Evolutionary conservation across 2,113 vertebrate genomes (phyloP).

Genomic region (Hippocampus barbouri): DNA sequence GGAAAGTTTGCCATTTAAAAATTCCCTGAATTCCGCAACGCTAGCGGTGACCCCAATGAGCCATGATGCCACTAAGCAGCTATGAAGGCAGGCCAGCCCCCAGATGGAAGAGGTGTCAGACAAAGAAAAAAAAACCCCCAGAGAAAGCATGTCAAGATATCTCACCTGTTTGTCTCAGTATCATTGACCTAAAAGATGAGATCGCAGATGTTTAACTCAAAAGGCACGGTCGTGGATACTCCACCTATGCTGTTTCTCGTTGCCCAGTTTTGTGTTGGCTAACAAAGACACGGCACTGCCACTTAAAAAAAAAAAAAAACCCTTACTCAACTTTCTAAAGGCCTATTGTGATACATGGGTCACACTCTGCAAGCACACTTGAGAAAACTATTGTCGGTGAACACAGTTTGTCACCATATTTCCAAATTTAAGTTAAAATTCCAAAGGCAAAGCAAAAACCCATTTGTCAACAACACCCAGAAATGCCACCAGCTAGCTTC

Average conservation of each 20-base stretch:
- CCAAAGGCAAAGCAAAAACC: no score
- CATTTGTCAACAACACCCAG: no score
- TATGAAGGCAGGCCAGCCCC: slow-evolving; percentile 1
- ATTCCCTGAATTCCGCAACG: neutral
- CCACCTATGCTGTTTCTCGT: neutral
- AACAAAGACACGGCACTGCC: neutral
- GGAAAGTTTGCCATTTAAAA: neutral
- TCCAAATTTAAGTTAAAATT: no score
- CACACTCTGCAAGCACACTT: neutral
- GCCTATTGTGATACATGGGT: neutral
- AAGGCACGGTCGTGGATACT: neutral
- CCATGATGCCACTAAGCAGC: neutral
- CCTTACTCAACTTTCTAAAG: neutral
- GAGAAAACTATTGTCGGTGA: no score
- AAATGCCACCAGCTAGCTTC: no score
- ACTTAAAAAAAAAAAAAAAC: neutral
- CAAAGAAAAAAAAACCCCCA: neutral
- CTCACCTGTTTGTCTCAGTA: slow-evolving; percentile 51
- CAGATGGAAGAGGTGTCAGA: slow-evolving; percentile 22
- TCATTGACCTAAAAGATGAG: slow-evolving; percentile 53
- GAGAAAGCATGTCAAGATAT: neutral
- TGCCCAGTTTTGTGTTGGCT: neutral
- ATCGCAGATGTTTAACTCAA: slow-evolving; percentile 37
- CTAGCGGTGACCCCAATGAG: neutral
- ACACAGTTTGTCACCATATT: no score